A percentile compares a stretch with the other conserved stretches of the same genome.
Conservation (phyloP, 2,888 invertebrate genomes). For the Drosophila neoperkinsi region DNA sequence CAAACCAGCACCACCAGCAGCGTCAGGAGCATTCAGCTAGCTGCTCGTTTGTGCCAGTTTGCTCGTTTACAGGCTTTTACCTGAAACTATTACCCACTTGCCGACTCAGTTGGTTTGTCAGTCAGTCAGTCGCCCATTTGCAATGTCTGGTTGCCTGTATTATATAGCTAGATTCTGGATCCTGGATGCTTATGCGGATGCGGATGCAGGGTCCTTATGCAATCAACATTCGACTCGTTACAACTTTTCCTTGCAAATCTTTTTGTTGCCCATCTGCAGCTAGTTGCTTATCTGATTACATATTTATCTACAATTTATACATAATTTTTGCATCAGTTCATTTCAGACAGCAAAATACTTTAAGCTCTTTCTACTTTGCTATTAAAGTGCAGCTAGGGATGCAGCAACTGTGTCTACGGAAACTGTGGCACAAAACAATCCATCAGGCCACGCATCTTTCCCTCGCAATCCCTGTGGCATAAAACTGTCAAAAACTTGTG, state of each 20-base stretch:
- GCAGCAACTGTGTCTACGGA: conserved; percentile 40
- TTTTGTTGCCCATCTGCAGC: conserved; percentile 69
- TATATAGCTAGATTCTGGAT: conserved; percentile 37
- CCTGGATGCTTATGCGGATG: conserved; percentile 1
- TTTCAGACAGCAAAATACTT: conserved; percentile 56
- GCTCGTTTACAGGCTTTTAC: conserved; percentile 81
- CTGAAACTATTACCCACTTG: conserved; percentile 80
- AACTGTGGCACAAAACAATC: conserved; percentile 58
- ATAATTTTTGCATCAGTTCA: conserved; percentile 68
- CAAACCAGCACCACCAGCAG: conserved; percentile 11
- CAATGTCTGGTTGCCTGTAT: conserved; percentile 47
- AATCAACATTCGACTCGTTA: conserved; percentile 77
- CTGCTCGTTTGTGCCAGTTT: conserved; percentile 81
- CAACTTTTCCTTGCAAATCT: conserved; percentile 63
- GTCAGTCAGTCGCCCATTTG: conserved; percentile 25
- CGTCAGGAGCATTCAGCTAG: conserved; percentile 59
- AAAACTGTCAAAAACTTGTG: conserved; percentile 71
- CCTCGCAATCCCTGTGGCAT: conserved; percentile 35
- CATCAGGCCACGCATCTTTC: conserved; percentile 55
- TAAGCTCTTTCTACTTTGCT: conserved; percentile 51
- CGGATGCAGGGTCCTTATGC: conserved; percentile 62
- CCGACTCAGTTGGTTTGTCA: conserved; percentile 51
- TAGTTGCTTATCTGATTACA: conserved; percentile 77
- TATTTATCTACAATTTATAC: conserved; percentile 78
- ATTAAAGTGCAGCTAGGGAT: conserved; percentile 36